phyloP scores from a whole-genome alignment of 2,113 vertebrate species.

The Hippoglossus stenolepis region DNA sequence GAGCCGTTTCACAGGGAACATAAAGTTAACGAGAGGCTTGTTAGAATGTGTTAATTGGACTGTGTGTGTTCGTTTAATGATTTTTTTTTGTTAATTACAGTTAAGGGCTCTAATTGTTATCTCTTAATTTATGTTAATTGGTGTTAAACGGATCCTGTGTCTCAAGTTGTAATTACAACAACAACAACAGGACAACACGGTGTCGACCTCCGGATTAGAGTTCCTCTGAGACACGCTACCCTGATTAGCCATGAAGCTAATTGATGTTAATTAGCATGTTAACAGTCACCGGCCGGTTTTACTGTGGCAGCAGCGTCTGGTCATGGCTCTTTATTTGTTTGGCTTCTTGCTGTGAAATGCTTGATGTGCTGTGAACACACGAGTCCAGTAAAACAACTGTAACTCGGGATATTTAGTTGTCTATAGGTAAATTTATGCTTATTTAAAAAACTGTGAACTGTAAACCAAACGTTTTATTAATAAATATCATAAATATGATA shows the following conservation, averaged over 20 bases:
- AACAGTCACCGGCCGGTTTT: slow-evolving; percentile 49
- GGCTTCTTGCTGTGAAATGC: neutral
- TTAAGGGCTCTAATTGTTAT: slow-evolving; percentile 49
- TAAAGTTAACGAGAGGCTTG: slow-evolving; percentile 90
- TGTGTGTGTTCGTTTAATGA: slow-evolving; percentile 87
- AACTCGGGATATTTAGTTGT: neutral
- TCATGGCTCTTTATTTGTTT: slow-evolving; percentile 20
- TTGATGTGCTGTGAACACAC: neutral
- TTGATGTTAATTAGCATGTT: slow-evolving; percentile 91
- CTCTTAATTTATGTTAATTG: slow-evolving; percentile 58
- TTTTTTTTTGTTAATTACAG: slow-evolving; percentile 83
- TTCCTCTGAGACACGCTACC: slow-evolving; percentile 83
- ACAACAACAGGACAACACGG: slow-evolving; percentile 56
- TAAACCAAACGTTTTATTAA: slow-evolving; percentile 1
- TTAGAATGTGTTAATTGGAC: slow-evolving; percentile 92
- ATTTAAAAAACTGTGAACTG: no score
- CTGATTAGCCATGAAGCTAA: slow-evolving; percentile 83
- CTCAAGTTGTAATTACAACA: slow-evolving; percentile 79
- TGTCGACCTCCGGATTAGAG: slow-evolving; percentile 77
- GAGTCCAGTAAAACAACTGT: slow-evolving; percentile 11
- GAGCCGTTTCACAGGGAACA: slow-evolving; percentile 79
- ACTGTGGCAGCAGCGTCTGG: slow-evolving; percentile 10
- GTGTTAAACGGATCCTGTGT: slow-evolving; percentile 41
- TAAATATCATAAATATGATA: neutral
- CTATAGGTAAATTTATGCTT: no score